Conservation (phyloP, 2,888 invertebrate genomes). For the Chorisops tibialis region DNA sequence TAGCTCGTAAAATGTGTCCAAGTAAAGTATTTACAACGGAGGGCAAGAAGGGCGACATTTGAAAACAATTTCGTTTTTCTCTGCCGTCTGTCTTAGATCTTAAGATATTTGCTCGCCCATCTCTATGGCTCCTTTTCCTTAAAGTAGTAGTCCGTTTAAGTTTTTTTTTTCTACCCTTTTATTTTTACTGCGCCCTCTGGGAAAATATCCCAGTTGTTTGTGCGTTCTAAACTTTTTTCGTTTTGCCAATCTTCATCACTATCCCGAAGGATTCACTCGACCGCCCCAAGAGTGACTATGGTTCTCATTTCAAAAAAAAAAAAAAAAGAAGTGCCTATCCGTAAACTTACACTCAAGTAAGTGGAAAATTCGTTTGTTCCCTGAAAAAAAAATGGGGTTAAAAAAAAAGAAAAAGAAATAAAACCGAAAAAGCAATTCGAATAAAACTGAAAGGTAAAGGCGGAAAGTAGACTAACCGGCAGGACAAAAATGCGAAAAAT, state of each 20-base stretch:
- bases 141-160: neutral
- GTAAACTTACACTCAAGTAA: conserved; percentile 34
- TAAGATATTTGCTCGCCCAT: neutral
- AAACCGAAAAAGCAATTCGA: neutral
- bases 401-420: neutral
- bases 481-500: conserved; percentile 25
- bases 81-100: neutral
- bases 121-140: neutral
- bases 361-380: conserved; percentile 33
- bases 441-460: conserved; percentile 23
- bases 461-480: conserved; percentile 17
- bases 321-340: conserved; percentile 30
- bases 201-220: too few species aligned
- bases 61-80: conserved; percentile 22
- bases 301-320: too few species aligned
- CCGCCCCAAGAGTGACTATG: too few species aligned
- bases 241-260: too few species aligned
- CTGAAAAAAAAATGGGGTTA: neutral
- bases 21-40: conserved; percentile 18
- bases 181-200: too few species aligned
- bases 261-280: too few species aligned
- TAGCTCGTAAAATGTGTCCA: conserved; percentile 23
- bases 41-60: conserved; percentile 13
- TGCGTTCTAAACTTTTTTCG: too few species aligned
- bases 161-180: too few species aligned